These are phyloP conservation scores for Andrena praecox DNA, from an alignment of 2,888 invertebrate genomes.

Conservation along the genomic window DNA sequence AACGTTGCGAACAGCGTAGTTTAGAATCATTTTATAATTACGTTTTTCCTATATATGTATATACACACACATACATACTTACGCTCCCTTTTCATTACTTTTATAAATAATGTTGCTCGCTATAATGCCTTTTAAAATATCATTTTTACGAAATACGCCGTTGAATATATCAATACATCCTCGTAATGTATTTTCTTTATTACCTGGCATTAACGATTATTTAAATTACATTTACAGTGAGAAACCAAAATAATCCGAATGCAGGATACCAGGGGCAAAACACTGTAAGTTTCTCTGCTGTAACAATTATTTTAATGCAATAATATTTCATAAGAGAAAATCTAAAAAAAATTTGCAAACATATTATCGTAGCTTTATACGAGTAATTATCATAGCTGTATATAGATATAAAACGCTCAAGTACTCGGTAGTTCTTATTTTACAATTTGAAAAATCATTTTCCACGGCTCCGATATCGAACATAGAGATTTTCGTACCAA, in stretches of 20 bases:
- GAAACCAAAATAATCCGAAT: constrained; percentile 57
- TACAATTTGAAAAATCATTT: constrained; percentile 2
- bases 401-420: constrained; percentile 7
- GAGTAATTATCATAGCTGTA: neutral
- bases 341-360: constrained; percentile 8
- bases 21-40: neutral
- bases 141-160: neutral
- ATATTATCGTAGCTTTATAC: constrained; percentile 17
- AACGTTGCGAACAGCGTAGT: neutral
- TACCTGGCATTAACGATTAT: neutral
- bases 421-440: neutral
- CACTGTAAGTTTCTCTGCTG: constrained; percentile 57
- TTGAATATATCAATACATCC: neutral
- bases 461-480: neutral
- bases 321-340: constrained; percentile 16
- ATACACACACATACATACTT: neutral
- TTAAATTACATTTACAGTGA: constrained; percentile 56
- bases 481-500: neutral
- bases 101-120: neutral
- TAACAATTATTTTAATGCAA: neutral
- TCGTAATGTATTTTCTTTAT: neutral
- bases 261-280: constrained; percentile 52
- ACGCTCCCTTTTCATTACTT: neutral
- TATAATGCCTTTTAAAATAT: neutral
- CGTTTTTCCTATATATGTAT: neutral